Evolutionary conservation across 2,113 vertebrate species (phyloP), one percentile per base, ranked within the genome.

Genomic region (Cryptotis parvus): DNA sequence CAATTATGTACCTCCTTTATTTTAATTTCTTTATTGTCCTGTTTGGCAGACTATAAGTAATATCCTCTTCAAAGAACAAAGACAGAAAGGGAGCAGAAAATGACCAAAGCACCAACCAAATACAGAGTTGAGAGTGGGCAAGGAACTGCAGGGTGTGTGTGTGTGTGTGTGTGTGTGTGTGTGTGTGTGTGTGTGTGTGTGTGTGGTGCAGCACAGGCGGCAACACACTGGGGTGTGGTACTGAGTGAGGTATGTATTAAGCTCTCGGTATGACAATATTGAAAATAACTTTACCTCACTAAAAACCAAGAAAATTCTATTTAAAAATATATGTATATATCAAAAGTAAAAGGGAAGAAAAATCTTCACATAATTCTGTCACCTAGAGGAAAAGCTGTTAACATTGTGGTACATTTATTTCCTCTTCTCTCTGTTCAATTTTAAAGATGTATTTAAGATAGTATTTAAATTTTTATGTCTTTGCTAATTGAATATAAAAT

Each of bases 41-140:
- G 45, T 85, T 81, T 94, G 41, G 58, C 91, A 66, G 63, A 70
- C 16, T 8, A 37, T 68, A 79, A 75, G 6, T 14, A 86, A 20
- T n/a, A 89, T 84, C 33, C 55, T 70, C 61, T 80, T 80, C 72
- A 89, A 89, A 91, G 94, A 58, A 58, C 18, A 58, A 58, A 58
- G 55, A 58, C 55, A 58, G 24, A 58, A 1, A 58, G 22, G 20
- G 55, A 22, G 55, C 55, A 58, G 22, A 18, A 58, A 58, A 24
- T 58, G 55, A 58, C 55, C 55, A 20, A 58, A 58, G 55, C 20
- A n/a, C n/a, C n/a, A 58, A 58, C 55, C 22, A 58, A 24, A 58
- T 18, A 58, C 45, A 45, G 14, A 58, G 18, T 58, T 58, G 55
- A 9, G 10, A 49, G n/a, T n/a, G 49, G 18, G 18, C 22, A 58